A percentile compares a stretch with the other conserved stretches of the same genome.
These are phyloP conservation scores for Conomelus anceps DNA, from an alignment of 2,888 invertebrate genomes.

Conservation along the genomic window DNA sequence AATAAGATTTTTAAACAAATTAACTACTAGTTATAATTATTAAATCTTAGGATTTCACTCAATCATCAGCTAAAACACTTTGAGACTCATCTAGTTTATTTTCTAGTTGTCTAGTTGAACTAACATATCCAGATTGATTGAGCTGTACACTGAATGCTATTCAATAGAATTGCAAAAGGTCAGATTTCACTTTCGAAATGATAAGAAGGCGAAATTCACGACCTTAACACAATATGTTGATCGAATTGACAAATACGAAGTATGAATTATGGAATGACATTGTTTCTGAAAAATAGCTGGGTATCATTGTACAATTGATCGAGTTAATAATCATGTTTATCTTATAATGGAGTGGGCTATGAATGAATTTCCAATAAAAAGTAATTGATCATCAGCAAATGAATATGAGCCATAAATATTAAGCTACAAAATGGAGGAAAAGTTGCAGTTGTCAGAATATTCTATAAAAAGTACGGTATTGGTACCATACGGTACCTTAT, in stretches of 20 bases:
- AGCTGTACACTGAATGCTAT: not conserved
- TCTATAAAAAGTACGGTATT: too few relatives aligned
- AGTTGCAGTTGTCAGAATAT: too few relatives aligned
- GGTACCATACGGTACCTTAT: too few relatives aligned
- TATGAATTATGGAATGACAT: not conserved
- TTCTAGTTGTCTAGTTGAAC: too few relatives aligned
- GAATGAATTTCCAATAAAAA: too few relatives aligned
- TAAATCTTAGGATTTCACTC: not conserved
- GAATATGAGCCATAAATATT: too few relatives aligned
- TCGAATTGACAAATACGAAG: not conserved
- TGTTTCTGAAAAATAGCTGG: not conserved
- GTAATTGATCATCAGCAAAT: too few relatives aligned
- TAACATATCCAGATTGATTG: not conserved
- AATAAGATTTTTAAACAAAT: too few relatives aligned
- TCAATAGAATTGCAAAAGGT: not conserved
- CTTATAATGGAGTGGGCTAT: not conserved
- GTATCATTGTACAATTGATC: not conserved
- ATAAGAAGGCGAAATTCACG: not conserved
- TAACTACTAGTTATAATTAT: too few relatives aligned
- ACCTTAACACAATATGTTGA: not conserved
- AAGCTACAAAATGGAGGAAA: too few relatives aligned
- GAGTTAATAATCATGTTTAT: not conserved
- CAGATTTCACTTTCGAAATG: not conserved
- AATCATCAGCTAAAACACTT: not conserved
- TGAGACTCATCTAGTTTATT: not conserved